phyloP scores from a whole-genome alignment of 2,888 invertebrate species.

The Bruchidius siliquastri region DNA sequence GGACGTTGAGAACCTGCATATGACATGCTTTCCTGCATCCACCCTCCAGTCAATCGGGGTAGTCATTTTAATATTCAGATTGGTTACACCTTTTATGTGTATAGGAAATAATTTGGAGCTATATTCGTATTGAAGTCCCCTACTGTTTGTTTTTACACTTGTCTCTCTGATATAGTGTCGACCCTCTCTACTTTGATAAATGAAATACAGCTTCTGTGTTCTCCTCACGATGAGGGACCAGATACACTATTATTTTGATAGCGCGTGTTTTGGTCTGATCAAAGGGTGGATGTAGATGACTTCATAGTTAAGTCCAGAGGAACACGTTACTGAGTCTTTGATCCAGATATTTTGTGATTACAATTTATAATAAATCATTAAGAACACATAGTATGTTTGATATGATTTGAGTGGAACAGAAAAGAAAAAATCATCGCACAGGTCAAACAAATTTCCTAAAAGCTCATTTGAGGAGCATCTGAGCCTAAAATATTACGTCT shows the following conservation, averaged over 20 bases:
- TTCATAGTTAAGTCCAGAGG: neutral
- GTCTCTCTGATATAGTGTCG: slow-evolving; percentile 41
- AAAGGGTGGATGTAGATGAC: neutral
- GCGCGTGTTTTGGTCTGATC: neutral
- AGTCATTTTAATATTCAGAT: slow-evolving; percentile 49
- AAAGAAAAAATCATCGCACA: too few species aligned
- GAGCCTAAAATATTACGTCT: too few species aligned
- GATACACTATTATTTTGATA: neutral
- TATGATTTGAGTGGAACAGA: too few species aligned
- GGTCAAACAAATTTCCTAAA: too few species aligned
- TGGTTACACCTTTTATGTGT: slow-evolving; percentile 51
- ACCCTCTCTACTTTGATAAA: neutral
- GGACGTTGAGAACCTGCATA: slow-evolving; percentile 46
- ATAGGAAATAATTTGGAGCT: slow-evolving; percentile 47
- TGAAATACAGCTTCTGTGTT: neutral
- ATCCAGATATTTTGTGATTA: too few species aligned
- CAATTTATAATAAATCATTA: too few species aligned
- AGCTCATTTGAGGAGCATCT: too few species aligned
- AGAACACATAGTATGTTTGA: too few species aligned
- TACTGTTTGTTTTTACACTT: slow-evolving; percentile 50
- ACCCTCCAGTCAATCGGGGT: slow-evolving; percentile 11
- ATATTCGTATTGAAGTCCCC: slow-evolving; percentile 40
- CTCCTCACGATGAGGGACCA: neutral
- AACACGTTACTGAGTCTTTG: too few species aligned
- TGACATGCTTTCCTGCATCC: slow-evolving; percentile 30